These are phyloP conservation scores for Idaea straminata DNA, from an alignment of 2,888 invertebrate genomes.

Conservation along the genomic window DNA sequence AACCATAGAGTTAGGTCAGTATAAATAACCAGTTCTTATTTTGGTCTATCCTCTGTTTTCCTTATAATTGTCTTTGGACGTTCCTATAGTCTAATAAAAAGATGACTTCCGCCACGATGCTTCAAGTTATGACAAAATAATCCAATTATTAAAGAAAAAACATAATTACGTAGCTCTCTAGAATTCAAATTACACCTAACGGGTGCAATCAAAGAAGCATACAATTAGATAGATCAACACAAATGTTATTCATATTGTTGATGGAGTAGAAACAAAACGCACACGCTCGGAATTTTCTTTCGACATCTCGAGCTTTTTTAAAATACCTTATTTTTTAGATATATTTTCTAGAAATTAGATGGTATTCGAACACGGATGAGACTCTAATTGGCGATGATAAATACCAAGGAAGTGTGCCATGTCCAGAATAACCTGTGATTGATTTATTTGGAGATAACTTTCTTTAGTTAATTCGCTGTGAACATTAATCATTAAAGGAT, in stretches of 20 bases:
- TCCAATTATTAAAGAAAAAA: slow-evolving; percentile 20
- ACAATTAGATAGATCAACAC: slow-evolving; percentile 28
- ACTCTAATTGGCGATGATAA: slow-evolving; percentile 64
- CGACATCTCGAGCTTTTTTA: slow-evolving; percentile 6
- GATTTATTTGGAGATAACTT: slow-evolving; percentile 24
- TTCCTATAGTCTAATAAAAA: not conserved
- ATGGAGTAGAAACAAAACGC: slow-evolving; percentile 4
- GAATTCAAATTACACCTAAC: slow-evolving; percentile 27
- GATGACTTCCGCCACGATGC: not conserved
- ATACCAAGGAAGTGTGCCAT: slow-evolving; percentile 48
- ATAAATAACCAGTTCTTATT: no score
- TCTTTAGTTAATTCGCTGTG: slow-evolving; percentile 22
- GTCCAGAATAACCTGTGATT: slow-evolving; percentile 32
- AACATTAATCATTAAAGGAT: slow-evolving; percentile 22
- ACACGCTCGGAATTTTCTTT: not conserved
- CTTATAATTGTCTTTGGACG: no score
- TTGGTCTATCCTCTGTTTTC: no score
- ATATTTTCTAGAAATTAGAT: slow-evolving; percentile 34
- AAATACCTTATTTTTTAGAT: slow-evolving; percentile 23
- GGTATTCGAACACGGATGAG: slow-evolving; percentile 60
- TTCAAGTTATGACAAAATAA: slow-evolving; percentile 17
- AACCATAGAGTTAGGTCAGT: no score
- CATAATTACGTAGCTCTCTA: slow-evolving; percentile 19
- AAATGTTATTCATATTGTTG: slow-evolving; percentile 12
- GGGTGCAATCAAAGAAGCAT: slow-evolving; percentile 20